A percentile compares a stretch with the other conserved stretches of the same genome.
Conservation (phyloP, 2,797 vertebrate genomes). For the Falco berigora region DNA sequence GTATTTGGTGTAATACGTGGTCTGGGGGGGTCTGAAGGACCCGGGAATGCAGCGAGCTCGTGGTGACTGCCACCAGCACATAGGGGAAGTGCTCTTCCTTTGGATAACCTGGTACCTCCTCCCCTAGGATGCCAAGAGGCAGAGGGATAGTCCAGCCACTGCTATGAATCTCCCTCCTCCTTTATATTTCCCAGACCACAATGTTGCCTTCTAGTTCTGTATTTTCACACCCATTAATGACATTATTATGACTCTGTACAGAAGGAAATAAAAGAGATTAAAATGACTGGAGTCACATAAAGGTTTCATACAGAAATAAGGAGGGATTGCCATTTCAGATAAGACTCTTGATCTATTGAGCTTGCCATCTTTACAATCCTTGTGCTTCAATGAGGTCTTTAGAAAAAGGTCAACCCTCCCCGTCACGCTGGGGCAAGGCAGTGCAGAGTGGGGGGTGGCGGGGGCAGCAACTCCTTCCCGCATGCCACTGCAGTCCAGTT, state of each 20-base stretch:
- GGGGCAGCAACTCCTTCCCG: not conserved
- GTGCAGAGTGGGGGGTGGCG: not conserved
- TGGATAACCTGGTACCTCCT: not conserved
- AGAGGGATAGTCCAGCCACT: not conserved
- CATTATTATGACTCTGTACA: not conserved
- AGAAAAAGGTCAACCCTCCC: not conserved
- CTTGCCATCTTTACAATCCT: not conserved
- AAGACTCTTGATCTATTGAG: no score
- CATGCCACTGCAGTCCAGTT: not conserved
- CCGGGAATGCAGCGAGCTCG: not conserved
- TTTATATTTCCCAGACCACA: not conserved
- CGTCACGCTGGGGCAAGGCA: not conserved
- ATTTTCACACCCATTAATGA: not conserved
- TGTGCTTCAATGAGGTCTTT: not conserved
- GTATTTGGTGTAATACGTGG: not conserved
- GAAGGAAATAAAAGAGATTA: not conserved
- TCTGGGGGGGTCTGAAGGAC: not conserved
- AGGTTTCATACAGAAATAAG: not conserved
- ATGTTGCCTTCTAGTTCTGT: accelerated
- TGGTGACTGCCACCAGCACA: not conserved
- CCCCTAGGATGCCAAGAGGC: not conserved
- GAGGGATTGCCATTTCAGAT: not conserved
- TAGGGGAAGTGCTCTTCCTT: not conserved
- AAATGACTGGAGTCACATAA: not conserved
- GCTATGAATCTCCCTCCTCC: not conserved